Percentiles rank a stretch among this genome's conserved stretches.
These are phyloP conservation scores for Macrophya annulata DNA, from an alignment of 2,888 invertebrate species.

Conservation along the genomic window DNA sequence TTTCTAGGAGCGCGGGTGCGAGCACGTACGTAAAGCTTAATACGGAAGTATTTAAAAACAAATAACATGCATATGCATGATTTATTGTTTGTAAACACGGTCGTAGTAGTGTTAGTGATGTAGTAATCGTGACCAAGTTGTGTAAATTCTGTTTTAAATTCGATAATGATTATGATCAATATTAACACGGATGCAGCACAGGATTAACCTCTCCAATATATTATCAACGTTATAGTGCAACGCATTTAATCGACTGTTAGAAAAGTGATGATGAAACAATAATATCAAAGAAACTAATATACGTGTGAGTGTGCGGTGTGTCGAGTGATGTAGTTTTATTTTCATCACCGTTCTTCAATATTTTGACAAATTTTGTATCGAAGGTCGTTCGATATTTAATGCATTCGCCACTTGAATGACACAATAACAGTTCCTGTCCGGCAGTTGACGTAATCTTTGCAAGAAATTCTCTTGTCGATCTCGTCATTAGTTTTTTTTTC, in stretches of 20 bases:
- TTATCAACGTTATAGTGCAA: too few species aligned
- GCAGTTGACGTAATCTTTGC: background rate
- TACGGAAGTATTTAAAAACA: background rate
- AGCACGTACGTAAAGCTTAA: background rate
- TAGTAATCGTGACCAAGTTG: background rate
- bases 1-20: background rate
- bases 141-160: background rate
- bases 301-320: background rate
- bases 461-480: background rate
- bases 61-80: background rate
- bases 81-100: slow-evolving; percentile 4
- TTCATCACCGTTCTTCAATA: background rate
- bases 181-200: background rate
- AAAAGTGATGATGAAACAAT: background rate
- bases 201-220: background rate
- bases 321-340: background rate
- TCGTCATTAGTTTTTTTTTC: background rate
- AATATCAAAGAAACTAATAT: background rate
- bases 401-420: background rate
- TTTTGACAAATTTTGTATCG: background rate
- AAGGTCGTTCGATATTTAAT: background rate
- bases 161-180: background rate
- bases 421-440: background rate
- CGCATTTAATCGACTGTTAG: background rate
- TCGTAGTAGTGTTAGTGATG: background rate